phyloP scores from a whole-genome alignment of 2,113 vertebrate species.

The Rallus limicola region DNA sequence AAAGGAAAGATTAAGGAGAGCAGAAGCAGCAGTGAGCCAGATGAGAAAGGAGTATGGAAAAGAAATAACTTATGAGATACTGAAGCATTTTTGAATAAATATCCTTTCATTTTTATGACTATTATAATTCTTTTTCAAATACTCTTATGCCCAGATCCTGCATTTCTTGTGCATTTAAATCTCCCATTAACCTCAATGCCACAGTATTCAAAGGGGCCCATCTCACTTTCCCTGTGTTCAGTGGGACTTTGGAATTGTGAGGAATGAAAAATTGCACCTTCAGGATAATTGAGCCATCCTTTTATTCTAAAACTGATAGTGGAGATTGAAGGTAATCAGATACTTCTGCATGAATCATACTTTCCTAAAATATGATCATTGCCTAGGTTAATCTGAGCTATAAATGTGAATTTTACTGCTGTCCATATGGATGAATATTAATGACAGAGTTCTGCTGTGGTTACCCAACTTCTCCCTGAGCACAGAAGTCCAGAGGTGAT shows the following conservation, averaged over 20 bases:
- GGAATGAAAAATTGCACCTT: not conserved
- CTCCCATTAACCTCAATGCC: conserved; percentile 26
- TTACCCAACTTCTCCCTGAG: not conserved
- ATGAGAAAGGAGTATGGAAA: not conserved
- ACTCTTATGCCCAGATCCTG: not conserved
- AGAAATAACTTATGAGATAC: conserved; percentile 2
- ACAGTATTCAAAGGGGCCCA: not conserved
- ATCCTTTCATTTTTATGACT: conserved; percentile 36
- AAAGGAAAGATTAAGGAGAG: conserved; percentile 28
- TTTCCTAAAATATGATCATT: not conserved
- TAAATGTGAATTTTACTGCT: not conserved
- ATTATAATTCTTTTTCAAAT: conserved; percentile 15
- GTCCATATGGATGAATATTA: not conserved
- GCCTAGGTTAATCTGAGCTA: not conserved
- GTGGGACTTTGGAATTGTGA: conserved; percentile 16
- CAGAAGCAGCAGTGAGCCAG: conserved; percentile 5
- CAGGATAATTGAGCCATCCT: not conserved
- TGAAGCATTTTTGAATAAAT: conserved; percentile 29
- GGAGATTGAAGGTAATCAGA: not conserved
- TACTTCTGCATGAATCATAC: not conserved
- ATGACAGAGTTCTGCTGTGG: not conserved
- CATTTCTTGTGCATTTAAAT: conserved; percentile 38
- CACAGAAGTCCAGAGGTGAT: not conserved
- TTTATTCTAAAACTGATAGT: not conserved
- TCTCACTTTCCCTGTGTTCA: not conserved